These are phyloP conservation scores for Odontothrips loti DNA, from an alignment of 2,888 invertebrate genomes.

Conservation along the genomic window DNA sequence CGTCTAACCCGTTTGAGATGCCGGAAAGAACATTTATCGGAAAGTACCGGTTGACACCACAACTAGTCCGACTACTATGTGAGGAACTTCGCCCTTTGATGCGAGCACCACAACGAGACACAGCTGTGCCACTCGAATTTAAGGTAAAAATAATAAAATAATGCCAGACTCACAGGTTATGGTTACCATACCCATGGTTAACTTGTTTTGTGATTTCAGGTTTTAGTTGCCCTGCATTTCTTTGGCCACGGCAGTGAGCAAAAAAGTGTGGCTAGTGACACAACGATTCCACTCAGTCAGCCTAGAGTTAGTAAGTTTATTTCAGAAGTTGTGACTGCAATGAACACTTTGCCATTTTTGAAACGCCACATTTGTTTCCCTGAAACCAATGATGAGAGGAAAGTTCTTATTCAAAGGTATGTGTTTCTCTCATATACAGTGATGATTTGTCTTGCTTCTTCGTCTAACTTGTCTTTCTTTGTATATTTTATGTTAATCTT, in stretches of 20 bases:
- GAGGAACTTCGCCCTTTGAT: constrained; percentile 9
- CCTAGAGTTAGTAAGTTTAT: background rate
- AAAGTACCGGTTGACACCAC: constrained; percentile 10
- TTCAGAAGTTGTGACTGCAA: constrained; percentile 15
- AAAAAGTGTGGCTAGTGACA: constrained; percentile 11
- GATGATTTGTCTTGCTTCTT: constrained; percentile 2
- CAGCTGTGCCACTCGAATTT: constrained; percentile 5
- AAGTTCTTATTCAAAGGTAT: background rate
- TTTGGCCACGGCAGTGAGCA: background rate
- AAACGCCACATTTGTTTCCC: constrained; percentile 12
- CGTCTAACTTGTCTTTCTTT: background rate
- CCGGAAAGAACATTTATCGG: constrained; percentile 13
- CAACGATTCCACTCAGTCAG: constrained; percentile 8
- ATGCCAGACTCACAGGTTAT: background rate
- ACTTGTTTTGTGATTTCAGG: constrained; percentile 15
- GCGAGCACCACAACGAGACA: constrained; percentile 5
- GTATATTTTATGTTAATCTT: background rate
- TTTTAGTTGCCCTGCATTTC: constrained; percentile 18
- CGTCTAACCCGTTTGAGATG: constrained; percentile 13
- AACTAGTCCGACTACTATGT: background rate
- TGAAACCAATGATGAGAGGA: constrained; percentile 9
- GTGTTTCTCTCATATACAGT: constrained; percentile 7
- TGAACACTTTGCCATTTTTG: constrained; percentile 15
- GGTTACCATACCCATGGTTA: background rate
- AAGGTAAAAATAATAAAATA: constrained; percentile 14